Base-by-base conservation (phyloP, 2,888 invertebrate species). In the Oscheius myriophilus region DNA sequence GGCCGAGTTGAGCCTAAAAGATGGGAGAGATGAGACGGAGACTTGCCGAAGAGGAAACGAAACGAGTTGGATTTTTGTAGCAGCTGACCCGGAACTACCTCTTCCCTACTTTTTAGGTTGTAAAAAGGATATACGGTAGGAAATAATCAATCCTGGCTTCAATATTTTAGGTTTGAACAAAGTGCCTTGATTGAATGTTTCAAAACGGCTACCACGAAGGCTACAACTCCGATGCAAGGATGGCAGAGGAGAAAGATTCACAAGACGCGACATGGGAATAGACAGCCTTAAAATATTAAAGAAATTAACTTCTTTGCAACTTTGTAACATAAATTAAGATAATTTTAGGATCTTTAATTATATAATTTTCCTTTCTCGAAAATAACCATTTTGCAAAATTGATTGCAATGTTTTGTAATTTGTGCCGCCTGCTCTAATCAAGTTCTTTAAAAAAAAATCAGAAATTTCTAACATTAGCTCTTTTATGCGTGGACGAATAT, bases 11-110 rank as follows among this genome's bases (percentile, higher is more conserved):
- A 61, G 61, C 14, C 39, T 52, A 16, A 23, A 55, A 12, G 42
- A 58, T 14, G 58, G 51, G 3, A 57, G 51, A 57, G 49, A 66
- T 26, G 66, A 55, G 4, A 55, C 55, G n/a, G 57, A 51, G 25
- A 45, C 43, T 26, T 66, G 66, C 21, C 49, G 39, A 21, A 43
- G 66, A 26, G 66, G 57, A 16, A 66, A 66, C 45, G 51, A 66
- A 23, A 66, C 66, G 9, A 21, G n/a, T 43, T 66, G 66, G 66
- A n/a, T 49, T n/a, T 49, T 66, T 16, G 14, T 52, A 12, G 41
- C 39, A 2, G 53, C 18, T n/a, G 61, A 61, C 7, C 61, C 61
- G 6, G 49, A 61, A 46, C 49, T 49, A 26, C 61, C 61, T n/a
- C n/a, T 33, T 4, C 63, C 63, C 1, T 63, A 63, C 39, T 63